phyloP scores from a whole-genome alignment of 1,140 invertebrate species.

The Babylonia areolata region DNA sequence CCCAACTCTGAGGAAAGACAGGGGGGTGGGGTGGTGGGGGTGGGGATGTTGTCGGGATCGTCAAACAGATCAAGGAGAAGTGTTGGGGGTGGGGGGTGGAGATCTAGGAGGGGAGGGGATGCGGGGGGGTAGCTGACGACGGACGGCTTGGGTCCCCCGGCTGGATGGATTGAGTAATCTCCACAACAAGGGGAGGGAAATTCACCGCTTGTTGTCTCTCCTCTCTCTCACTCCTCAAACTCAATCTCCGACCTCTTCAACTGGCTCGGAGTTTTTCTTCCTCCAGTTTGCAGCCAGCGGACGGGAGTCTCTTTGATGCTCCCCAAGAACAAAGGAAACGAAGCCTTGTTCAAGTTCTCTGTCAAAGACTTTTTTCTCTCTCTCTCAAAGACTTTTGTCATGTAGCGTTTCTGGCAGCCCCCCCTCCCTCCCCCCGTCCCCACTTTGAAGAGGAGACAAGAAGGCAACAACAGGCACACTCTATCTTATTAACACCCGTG shows the following conservation, averaged over 20 bases:
- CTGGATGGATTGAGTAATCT: slow-evolving; percentile 15
- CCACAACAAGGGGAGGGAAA: not conserved
- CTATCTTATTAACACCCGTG: not conserved
- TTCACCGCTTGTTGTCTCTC: not conserved
- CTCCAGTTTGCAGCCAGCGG: not conserved
- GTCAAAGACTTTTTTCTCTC: not conserved
- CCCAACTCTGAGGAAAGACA: not conserved
- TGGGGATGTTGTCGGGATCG: not conserved
- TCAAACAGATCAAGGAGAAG: not conserved
- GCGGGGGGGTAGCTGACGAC: too few relatives aligned
- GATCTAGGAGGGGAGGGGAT: not conserved
- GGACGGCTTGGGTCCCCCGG: too few relatives aligned
- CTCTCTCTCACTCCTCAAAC: not conserved
- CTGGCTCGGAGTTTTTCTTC: slow-evolving; percentile 3
- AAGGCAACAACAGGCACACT: not conserved
- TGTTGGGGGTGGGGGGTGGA: not conserved
- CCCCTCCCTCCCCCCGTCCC: too few relatives aligned
- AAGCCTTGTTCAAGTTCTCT: not conserved
- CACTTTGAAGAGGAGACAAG: not conserved
- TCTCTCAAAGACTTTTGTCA: not conserved
- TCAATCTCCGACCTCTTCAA: slow-evolving; percentile 4
- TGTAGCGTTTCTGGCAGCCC: too few relatives aligned
- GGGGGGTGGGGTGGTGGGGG: not conserved
- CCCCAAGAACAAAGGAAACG: not conserved
- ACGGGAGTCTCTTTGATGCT: not conserved